Evolutionary conservation across 1,140 invertebrate genomes (phyloP).

Genomic region (Babylonia areolata): DNA sequence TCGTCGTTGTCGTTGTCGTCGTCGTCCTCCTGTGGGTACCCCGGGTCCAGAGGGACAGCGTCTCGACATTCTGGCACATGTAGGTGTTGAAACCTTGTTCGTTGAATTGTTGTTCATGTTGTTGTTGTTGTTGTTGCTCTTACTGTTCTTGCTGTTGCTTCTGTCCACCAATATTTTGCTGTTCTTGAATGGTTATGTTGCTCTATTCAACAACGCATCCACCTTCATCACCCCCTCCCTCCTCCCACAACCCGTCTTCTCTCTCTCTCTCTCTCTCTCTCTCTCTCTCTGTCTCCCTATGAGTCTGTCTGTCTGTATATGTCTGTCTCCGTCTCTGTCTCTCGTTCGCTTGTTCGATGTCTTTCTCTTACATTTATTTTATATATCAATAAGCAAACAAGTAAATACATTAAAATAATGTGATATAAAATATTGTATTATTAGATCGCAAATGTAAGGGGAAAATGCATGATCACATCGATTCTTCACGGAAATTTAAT

Average conservation of each 20-base stretch:
- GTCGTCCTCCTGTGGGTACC: background rate
- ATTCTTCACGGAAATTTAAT: no score
- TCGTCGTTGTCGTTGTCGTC: no score
- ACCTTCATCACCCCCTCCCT: background rate
- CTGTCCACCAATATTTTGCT: no score
- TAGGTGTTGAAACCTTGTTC: background rate
- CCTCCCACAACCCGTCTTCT: background rate
- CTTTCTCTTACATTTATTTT: background rate
- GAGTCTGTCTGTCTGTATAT: background rate
- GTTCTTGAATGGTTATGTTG: no score
- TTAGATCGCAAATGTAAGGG: no score
- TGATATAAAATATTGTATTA: no score
- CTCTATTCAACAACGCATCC: no score
- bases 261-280: background rate
- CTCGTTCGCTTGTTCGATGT: slow-evolving; percentile 7
- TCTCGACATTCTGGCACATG: background rate
- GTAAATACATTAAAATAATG: no score
- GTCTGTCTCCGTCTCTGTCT: background rate
- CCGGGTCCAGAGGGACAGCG: background rate
- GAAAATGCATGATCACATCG: no score
- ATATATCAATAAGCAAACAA: background rate
- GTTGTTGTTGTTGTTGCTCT: background rate
- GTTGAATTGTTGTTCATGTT: background rate
- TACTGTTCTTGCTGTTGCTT: no score
- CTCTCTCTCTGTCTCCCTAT: background rate